Evolutionary conservation across 1,140 invertebrate species (phyloP).

Genomic region (Megalopta genalis): DNA sequence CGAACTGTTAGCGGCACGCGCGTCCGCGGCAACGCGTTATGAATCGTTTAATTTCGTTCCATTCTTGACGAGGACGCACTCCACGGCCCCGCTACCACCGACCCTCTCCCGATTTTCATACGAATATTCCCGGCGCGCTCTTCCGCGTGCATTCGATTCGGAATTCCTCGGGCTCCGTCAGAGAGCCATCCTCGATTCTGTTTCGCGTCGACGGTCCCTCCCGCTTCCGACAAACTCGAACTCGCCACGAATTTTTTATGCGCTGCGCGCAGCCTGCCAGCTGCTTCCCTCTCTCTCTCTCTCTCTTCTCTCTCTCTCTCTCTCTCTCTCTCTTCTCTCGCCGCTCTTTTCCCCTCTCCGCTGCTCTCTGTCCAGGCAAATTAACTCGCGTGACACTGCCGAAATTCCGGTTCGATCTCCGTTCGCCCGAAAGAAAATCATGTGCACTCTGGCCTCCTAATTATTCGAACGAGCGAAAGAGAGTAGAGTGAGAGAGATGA

Average conservation of each 20-base stretch:
- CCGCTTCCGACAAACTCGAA: slow-evolving; percentile 14
- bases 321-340: no score
- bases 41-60: slow-evolving; percentile 71
- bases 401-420: neutral
- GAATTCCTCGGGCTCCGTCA: slow-evolving; percentile 33
- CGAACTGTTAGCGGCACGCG: slow-evolving; percentile 65
- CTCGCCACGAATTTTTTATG: slow-evolving; percentile 29
- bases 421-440: neutral
- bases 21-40: slow-evolving; percentile 61
- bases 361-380: neutral
- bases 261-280: no score
- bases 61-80: slow-evolving; percentile 49
- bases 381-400: slow-evolving; percentile 8
- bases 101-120: slow-evolving; percentile 53
- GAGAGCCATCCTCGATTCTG: slow-evolving; percentile 34
- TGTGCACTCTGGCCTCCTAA: neutral
- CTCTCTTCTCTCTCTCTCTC: no score
- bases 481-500: neutral
- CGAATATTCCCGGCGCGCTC: slow-evolving; percentile 14
- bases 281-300: no score
- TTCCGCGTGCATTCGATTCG: slow-evolving; percentile 11
- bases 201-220: neutral
- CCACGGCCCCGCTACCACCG: no score
- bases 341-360: no score
- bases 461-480: neutral